phyloP scores from a whole-genome alignment of 2,888 invertebrate species.

The Zootermopsis nevadensis region DNA sequence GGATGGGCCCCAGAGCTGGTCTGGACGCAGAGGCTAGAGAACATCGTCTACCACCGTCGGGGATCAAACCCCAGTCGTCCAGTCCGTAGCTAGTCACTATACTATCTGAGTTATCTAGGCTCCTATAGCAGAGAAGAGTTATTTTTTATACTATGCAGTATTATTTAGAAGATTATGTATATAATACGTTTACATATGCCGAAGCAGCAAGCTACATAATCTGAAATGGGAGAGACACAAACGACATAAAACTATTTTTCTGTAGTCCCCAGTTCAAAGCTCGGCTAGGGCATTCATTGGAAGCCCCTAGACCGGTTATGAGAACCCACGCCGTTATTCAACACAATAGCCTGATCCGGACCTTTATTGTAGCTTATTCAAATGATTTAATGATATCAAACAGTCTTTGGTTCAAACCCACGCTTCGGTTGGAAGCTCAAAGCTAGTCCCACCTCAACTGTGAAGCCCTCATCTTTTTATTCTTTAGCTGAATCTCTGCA shows the following conservation, averaged over 20 bases:
- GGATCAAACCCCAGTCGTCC: too few species aligned
- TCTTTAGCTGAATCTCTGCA: not conserved
- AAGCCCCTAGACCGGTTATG: not conserved
- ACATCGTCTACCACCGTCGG: too few species aligned
- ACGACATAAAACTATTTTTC: not conserved
- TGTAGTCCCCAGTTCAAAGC: constrained; percentile 25
- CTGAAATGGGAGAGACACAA: too few species aligned
- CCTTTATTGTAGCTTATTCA: not conserved
- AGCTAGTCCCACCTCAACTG: not conserved
- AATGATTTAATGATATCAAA: constrained; percentile 11
- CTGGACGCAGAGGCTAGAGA: too few species aligned
- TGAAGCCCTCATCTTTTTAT: not conserved
- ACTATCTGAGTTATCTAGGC: too few species aligned
- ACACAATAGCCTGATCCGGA: constrained; percentile 5
- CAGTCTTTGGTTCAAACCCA: constrained; percentile 15
- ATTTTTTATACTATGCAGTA: too few species aligned
- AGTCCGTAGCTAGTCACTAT: too few species aligned
- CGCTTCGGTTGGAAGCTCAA: not conserved
- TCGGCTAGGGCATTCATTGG: constrained; percentile 17
- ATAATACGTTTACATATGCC: too few species aligned
- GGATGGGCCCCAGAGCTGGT: too few species aligned
- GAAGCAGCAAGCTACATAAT: too few species aligned
- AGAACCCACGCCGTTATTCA: not conserved
- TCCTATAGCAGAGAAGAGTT: too few species aligned
- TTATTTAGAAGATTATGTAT: too few species aligned